Percentiles rank a stretch among this genome's conserved stretches.
Evolutionary conservation across 1,140 invertebrate species (phyloP).

Genomic region (Oryctes rhinoceros): DNA sequence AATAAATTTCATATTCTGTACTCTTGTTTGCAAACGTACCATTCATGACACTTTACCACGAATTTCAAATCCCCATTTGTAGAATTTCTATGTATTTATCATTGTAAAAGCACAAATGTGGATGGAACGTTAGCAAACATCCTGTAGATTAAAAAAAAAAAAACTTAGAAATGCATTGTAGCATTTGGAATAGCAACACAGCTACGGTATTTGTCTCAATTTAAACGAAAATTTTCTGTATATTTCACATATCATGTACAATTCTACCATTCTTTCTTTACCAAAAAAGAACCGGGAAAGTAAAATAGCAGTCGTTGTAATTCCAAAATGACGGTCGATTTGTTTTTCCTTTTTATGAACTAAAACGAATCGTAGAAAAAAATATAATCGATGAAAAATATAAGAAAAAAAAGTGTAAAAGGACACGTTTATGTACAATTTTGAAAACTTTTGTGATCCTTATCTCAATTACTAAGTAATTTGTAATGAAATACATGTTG

Average conservation of each 20-base stretch:
- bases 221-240: neutral
- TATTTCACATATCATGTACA: conserved; percentile 18
- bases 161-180: neutral
- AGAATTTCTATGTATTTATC: too few species aligned
- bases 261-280: too few species aligned
- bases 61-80: too few species aligned
- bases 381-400: neutral
- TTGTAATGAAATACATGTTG: neutral
- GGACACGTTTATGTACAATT: conserved; percentile 10
- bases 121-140: too few species aligned
- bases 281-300: too few species aligned
- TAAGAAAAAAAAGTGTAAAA: neutral
- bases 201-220: neutral
- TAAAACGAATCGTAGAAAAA: neutral
- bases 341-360: neutral
- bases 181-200: conserved; percentile 18
- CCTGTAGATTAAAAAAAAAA: too few species aligned
- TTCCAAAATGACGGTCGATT: neutral
- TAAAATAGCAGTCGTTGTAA: neutral
- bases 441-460: conserved; percentile 30
- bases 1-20: too few species aligned
- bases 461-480: conserved; percentile 35
- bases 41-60: too few species aligned
- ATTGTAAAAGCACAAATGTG: too few species aligned
- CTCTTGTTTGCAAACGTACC: too few species aligned